Conservation (phyloP, 2,113 vertebrate species). For the Equus quagga region DNA sequence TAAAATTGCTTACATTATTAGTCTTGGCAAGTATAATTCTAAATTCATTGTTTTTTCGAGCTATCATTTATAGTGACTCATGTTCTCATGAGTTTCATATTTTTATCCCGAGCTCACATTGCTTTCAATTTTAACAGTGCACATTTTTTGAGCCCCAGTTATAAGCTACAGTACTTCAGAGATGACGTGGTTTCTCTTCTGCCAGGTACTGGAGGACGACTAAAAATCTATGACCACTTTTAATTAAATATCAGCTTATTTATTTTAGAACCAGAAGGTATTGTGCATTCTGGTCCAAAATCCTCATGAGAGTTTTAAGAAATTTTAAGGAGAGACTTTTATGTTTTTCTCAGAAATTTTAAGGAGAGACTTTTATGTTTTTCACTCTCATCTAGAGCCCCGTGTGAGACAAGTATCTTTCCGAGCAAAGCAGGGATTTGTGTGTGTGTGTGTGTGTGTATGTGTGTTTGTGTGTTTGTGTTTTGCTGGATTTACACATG, state of each 20-base stretch:
- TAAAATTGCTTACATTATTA: background rate
- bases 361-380: background rate
- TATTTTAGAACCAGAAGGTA: background rate
- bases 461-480: background rate
- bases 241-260: background rate
- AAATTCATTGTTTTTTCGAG: background rate
- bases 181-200: background rate
- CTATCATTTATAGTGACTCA: background rate
- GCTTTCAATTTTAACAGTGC: background rate
- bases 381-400: background rate
- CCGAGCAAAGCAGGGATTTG: background rate
- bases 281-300: background rate
- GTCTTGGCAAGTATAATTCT: background rate
- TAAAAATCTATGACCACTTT: conserved; percentile 34
- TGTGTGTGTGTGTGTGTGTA: background rate
- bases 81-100: background rate
- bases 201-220: background rate
- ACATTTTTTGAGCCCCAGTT: background rate
- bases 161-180: background rate
- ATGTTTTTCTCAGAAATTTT: background rate
- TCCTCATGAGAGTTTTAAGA: background rate
- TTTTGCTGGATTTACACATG: background rate
- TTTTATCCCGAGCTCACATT: background rate
- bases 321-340: background rate
- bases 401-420: background rate